Conservation (phyloP, 1,140 invertebrate genomes). For the Papilio aristodemus region DNA sequence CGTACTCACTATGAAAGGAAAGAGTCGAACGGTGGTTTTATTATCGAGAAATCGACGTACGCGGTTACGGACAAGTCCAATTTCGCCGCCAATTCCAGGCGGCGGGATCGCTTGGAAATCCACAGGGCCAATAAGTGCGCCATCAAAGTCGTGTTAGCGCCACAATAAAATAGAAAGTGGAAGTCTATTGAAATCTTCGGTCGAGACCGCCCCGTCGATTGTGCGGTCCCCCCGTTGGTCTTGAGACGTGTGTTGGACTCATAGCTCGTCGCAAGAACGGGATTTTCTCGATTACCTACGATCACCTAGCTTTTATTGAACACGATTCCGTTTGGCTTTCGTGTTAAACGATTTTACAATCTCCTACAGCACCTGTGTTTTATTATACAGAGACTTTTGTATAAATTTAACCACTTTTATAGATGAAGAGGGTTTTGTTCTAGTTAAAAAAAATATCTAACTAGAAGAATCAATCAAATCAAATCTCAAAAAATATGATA, state of each 20-base stretch:
- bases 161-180: slow-evolving; percentile 75
- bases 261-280: not conserved
- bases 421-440: not conserved
- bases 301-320: slow-evolving; percentile 22
- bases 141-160: slow-evolving; percentile 70
- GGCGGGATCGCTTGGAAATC: slow-evolving; percentile 57
- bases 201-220: slow-evolving; percentile 33
- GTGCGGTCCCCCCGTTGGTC: not conserved
- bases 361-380: slow-evolving; percentile 6
- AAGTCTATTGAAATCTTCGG: slow-evolving; percentile 46
- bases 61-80: slow-evolving; percentile 28
- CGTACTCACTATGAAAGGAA: slow-evolving; percentile 33
- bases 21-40: slow-evolving; percentile 32
- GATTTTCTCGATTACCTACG: not conserved
- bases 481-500: no score
- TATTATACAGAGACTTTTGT: not conserved
- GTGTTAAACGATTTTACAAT: slow-evolving; percentile 29
- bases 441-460: no score
- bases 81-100: slow-evolving; percentile 50
- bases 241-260: slow-evolving; percentile 7
- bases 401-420: not conserved
- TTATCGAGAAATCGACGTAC: slow-evolving; percentile 27
- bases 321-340: slow-evolving; percentile 1
- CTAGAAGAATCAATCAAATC: no score
- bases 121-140: slow-evolving; percentile 69